Base-by-base conservation (phyloP, 1,140 invertebrate genomes). In the Latrodectus geometricus region DNA sequence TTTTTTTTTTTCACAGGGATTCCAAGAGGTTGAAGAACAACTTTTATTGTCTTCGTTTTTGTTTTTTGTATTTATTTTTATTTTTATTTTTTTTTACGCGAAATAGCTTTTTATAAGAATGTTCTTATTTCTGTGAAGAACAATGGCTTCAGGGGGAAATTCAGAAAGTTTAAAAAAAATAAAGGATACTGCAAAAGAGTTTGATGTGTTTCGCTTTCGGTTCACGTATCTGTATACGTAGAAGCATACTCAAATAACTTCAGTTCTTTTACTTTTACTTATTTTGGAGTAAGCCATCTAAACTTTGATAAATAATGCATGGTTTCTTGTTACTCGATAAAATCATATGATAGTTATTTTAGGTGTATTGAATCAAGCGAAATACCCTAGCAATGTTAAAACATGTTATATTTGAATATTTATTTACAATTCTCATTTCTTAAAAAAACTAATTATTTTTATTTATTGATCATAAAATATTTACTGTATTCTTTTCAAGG, bases 71-170 rank as follows among this genome's bases (percentile, higher is more conserved):
- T 23, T 56, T 52, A 21, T 9, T n/a, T n/a, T n/a, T n/a, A n/a
- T n/a, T n/a, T n/a, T n/a, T n/a, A n/a, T 21, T 35, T 23, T 70
- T 70, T 70, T 70, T 70, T 20, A 70, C 66, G 68, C 52, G 78
- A 80, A 80, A 80, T 80, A 66, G 78, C 68, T 80, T 80, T 61
- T 80, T 70, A 80, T 80, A 80, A 66, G 69, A 70, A 52, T 80
- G 23, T 56, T 17, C 20, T 17, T 49, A 50, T 21, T 9, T 35
- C 49, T 80, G 52, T 80, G 78, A 80, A 70, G 78, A 80, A 80
- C 78, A 80, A 80, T 80, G 65, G 78, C 78, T 80, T 70, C 66
- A 17, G 78, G 78, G 68, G 50, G 52, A 69, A 69, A 65, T 78
- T 78, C 23, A 23, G 15, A 66, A n/a, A n/a, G 21, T 15, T 49